phyloP scores from a whole-genome alignment of 1,140 invertebrate species.

The Scaptomyza graminum region DNA sequence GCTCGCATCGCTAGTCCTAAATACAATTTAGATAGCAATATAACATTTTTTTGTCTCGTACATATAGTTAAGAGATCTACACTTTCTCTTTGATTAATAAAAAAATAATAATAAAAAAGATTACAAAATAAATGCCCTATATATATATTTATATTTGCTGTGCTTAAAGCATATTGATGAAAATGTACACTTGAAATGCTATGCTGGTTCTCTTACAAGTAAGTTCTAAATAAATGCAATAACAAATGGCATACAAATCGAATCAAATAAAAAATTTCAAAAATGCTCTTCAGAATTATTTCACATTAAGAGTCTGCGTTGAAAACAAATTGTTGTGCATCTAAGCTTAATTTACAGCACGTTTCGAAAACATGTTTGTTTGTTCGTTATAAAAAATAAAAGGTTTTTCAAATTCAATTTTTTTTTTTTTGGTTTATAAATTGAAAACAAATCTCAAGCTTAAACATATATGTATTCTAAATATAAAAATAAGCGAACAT shows the following conservation, averaged over 20 bases:
- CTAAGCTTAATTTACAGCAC: slow-evolving; percentile 33
- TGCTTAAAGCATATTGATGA: slow-evolving; percentile 77
- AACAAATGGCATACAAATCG: slow-evolving; percentile 53
- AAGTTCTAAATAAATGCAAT: slow-evolving; percentile 46
- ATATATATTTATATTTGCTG: slow-evolving; percentile 39
- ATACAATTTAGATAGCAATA: slow-evolving; percentile 61
- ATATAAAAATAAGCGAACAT: slow-evolving; percentile 48
- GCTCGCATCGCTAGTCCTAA: slow-evolving; percentile 50
- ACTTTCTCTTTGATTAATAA: slow-evolving; percentile 30
- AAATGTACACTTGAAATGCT: slow-evolving; percentile 78
- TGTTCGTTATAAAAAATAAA: slow-evolving; percentile 3
- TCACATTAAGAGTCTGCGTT: slow-evolving; percentile 3
- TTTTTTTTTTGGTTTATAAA: slow-evolving; percentile 56
- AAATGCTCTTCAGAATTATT: slow-evolving; percentile 33
- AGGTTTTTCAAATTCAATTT: slow-evolving; percentile 18
- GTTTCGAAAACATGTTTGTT: slow-evolving; percentile 1
- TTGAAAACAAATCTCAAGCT: slow-evolving; percentile 63
- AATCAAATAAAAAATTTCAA: slow-evolving; percentile 23
- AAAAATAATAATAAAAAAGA: slow-evolving; percentile 26
- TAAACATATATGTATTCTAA: slow-evolving; percentile 43
- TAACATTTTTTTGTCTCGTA: slow-evolving; percentile 49
- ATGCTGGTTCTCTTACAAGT: slow-evolving; percentile 58
- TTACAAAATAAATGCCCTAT: slow-evolving; percentile 61
- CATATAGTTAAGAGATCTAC: slow-evolving; percentile 68
- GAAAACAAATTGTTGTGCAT: slow-evolving; percentile 1